These are phyloP conservation scores for Labeo rohita DNA, from an alignment of 2,113 vertebrate genomes.

Conservation along the genomic window DNA sequence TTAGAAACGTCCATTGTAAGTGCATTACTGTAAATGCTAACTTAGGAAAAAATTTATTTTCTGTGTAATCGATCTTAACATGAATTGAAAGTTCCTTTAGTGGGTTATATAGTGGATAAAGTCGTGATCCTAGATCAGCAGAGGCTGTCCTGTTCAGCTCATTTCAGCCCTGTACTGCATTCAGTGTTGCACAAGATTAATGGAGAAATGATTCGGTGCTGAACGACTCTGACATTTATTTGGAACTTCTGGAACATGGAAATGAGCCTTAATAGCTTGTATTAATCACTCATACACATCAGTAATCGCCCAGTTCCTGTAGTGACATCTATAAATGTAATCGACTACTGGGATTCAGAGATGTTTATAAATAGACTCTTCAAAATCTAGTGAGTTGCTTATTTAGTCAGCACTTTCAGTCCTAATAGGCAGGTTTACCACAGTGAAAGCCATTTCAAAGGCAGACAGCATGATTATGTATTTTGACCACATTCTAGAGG, in stretches of 20 bases:
- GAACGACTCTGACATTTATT: slow-evolving; percentile 56
- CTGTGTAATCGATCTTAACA: too few species aligned
- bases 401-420: neutral
- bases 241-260: slow-evolving; percentile 52
- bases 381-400: neutral
- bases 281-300: slow-evolving; percentile 63
- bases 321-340: slow-evolving; percentile 57
- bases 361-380: slow-evolving; percentile 28
- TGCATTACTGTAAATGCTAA: too few species aligned
- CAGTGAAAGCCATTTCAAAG: neutral
- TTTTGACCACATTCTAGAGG: too few species aligned
- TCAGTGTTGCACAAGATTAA: slow-evolving; percentile 46
- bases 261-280: slow-evolving; percentile 65
- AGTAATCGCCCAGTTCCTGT: slow-evolving; percentile 52
- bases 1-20: too few species aligned
- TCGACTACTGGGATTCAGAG: slow-evolving; percentile 33
- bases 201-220: slow-evolving; percentile 45
- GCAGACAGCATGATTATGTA: neutral
- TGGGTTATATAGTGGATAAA: too few species aligned
- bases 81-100: too few species aligned
- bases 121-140: neutral
- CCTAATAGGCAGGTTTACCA: neutral
- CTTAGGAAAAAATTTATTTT: too few species aligned
- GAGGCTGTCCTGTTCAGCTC: neutral
- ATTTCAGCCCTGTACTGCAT: neutral